Conservation (phyloP, 2,888 invertebrate species). For the Mythimna lalbum region DNA sequence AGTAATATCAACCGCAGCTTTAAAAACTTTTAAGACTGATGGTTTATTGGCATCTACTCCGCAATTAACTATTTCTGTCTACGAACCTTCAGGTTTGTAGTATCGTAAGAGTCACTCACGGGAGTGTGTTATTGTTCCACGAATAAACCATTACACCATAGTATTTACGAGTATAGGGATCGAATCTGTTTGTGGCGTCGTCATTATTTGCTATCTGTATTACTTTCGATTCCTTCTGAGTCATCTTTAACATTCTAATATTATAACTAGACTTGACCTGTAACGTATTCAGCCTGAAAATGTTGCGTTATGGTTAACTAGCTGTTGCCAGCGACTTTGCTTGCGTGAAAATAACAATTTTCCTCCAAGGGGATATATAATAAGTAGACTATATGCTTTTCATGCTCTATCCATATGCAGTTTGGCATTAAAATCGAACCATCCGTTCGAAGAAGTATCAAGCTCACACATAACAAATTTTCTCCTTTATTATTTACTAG, state of each 20-base stretch:
- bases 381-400: too few species aligned
- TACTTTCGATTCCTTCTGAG: neutral
- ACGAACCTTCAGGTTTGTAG: constrained; percentile 45
- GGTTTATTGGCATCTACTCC: constrained; percentile 47
- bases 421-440: too few species aligned
- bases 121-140: constrained; percentile 43
- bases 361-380: too few species aligned
- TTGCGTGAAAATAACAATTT: too few species aligned
- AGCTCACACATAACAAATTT: too few species aligned
- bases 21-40: constrained; percentile 36
- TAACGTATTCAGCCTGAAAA: neutral
- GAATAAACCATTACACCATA: constrained; percentile 41
- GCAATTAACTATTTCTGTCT: constrained; percentile 54
- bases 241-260: constrained; percentile 6
- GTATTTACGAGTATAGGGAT: neutral
- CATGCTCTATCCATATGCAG: too few species aligned
- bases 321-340: too few species aligned
- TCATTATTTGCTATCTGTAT: constrained; percentile 24
- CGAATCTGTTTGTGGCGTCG: constrained; percentile 16
- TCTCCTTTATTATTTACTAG: too few species aligned
- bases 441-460: too few species aligned
- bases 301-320: neutral
- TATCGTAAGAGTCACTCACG: constrained; percentile 45
- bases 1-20: constrained; percentile 17
- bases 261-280: neutral